phyloP scores from a whole-genome alignment of 1,140 invertebrate genomes.

The Bombus turneri region DNA sequence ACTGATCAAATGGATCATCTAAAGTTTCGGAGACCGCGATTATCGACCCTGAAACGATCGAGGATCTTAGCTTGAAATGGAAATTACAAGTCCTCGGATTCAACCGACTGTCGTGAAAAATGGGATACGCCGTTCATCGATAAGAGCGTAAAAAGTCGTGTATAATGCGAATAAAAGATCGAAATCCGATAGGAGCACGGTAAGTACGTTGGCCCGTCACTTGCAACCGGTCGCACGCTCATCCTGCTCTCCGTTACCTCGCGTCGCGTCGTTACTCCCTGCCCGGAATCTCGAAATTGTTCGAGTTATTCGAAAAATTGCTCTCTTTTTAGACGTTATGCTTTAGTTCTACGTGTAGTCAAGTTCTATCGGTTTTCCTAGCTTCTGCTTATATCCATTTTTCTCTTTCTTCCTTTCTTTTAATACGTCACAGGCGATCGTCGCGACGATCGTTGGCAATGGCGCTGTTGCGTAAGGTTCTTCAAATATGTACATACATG shows the following conservation, averaged over 20 bases:
- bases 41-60: neutral
- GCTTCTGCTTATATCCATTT: too few species aligned
- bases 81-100: slow-evolving; percentile 37
- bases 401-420: too few species aligned
- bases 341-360: neutral
- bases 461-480: too few species aligned
- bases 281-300: neutral
- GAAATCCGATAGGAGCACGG: slow-evolving; percentile 29
- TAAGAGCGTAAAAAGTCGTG: slow-evolving; percentile 31
- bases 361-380: too few species aligned
- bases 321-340: neutral
- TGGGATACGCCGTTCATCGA: slow-evolving; percentile 16
- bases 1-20: neutral
- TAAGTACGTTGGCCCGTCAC: slow-evolving; percentile 33
- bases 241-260: neutral
- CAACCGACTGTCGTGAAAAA: slow-evolving; percentile 15
- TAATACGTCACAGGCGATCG: too few species aligned
- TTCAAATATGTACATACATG: too few species aligned
- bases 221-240: slow-evolving; percentile 44
- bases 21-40: neutral
- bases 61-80: neutral
- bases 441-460: too few species aligned
- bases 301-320: slow-evolving; percentile 33
- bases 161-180: slow-evolving; percentile 42
- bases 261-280: neutral